These are phyloP conservation scores for Euplexia lucipara DNA, from an alignment of 2,888 invertebrate genomes.

Conservation along the genomic window DNA sequence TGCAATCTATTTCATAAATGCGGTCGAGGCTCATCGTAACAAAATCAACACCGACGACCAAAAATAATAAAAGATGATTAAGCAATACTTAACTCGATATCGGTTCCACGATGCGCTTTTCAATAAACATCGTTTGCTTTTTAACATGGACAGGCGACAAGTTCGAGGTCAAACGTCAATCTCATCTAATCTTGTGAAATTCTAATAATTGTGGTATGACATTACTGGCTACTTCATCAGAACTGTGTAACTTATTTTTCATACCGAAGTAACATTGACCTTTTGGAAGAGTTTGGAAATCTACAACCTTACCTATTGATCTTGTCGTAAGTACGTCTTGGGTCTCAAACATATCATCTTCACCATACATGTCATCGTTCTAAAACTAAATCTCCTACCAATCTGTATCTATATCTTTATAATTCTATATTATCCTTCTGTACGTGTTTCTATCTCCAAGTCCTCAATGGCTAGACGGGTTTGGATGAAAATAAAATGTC, in stretches of 20 bases:
- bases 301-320: slow-evolving; percentile 1
- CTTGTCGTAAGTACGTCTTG: not conserved
- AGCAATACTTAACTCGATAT: slow-evolving; percentile 62
- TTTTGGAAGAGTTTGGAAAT: slow-evolving; percentile 42
- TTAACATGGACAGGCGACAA: slow-evolving; percentile 75
- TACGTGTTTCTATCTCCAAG: no score
- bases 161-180: slow-evolving; percentile 79
- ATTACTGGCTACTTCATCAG: slow-evolving; percentile 47
- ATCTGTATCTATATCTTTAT: no score
- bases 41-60: slow-evolving; percentile 35
- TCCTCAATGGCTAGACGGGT: no score
- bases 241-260: slow-evolving; percentile 26
- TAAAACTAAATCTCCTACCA: not conserved
- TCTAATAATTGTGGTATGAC: slow-evolving; percentile 58
- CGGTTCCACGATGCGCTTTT: slow-evolving; percentile 71
- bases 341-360: slow-evolving; percentile 2
- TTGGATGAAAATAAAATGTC: no score
- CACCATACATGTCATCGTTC: not conserved
- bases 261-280: slow-evolving; percentile 41
- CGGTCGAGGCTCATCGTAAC: slow-evolving; percentile 40
- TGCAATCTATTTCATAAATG: slow-evolving; percentile 26
- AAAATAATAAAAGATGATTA: slow-evolving; percentile 53
- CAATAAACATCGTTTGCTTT: slow-evolving; percentile 80
- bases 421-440: no score
- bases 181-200: slow-evolving; percentile 65